Base-by-base conservation (phyloP, 2,113 vertebrate genomes). In the Lophochroa leadbeateri region DNA sequence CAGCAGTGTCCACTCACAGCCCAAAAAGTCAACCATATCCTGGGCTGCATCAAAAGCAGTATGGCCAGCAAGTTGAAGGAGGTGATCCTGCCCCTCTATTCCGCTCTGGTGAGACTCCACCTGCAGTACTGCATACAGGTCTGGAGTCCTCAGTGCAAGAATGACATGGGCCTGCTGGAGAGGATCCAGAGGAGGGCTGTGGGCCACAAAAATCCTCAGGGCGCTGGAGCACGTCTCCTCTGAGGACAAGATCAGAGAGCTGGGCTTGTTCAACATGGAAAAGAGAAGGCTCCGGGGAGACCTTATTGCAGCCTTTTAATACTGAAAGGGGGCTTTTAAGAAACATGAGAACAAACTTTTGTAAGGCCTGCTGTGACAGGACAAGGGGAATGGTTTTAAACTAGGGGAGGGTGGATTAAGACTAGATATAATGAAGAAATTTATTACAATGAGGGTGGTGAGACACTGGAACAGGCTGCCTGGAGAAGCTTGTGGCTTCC, bases 241-340 rank as follows among this genome's bases (percentile, higher is more conserved):
- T n/a, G 31, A 35, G 16, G 13, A 44, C 2, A 44, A 33, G 31
- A 53, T 46, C 31, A 57, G 31, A n/a, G 9, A 25, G 31, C 25
- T 44, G 12, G 31, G 24, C 7, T 75, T 75, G 10, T 58, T 58
- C 12, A 20, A 4, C 33, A 25, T 46, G 41, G 41, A 21, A 43
- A n/a, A 20, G 12, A 33, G 29, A 60, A 37, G 24, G 41, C 19
- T 67, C 3, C 0, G 0, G 21, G 11, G 31, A 52, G 37, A 52
- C 17, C 4, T 75, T 37, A 5, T 5, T 27, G 50, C 0, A 0
- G 27, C 37, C 60, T 67, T 74, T 23, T 44, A 13, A 1, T 27
- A 37, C 17, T 50, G 44, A 16, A 44, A 52, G 19, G 20, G 18
- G 4, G 8, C 15, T 41, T 31, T 21, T 19, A 39, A 9, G 24